Evolutionary conservation across 2,797 vertebrate species (phyloP).

Genomic region (Gadopsis marmoratus): DNA sequence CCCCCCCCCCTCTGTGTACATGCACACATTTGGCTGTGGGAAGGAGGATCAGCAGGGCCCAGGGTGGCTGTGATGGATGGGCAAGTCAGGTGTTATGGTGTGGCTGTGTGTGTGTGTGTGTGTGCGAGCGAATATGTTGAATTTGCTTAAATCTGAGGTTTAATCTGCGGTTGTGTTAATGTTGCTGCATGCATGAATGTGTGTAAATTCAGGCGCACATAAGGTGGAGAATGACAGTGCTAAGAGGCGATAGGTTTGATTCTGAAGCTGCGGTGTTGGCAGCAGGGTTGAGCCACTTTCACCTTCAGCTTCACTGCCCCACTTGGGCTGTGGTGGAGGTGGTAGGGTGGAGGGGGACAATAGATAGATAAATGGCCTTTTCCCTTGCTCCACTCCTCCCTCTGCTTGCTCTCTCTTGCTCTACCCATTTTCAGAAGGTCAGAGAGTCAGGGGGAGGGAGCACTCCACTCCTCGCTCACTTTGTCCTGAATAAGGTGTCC

Average conservation of each 20-base stretch:
- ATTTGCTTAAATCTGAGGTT: slow-evolving; percentile 9
- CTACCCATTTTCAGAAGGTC: slow-evolving; percentile 75
- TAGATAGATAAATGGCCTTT: slow-evolving; percentile 76
- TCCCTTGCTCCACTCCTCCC: slow-evolving; percentile 56
- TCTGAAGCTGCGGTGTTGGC: slow-evolving; percentile 47
- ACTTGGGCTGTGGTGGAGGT: slow-evolving; percentile 49
- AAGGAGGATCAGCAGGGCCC: slow-evolving; percentile 35
- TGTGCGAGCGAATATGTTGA: not conserved
- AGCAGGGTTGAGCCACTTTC: slow-evolving; percentile 61
- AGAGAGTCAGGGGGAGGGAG: slow-evolving; percentile 59
- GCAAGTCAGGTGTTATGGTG: not conserved
- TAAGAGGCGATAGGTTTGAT: slow-evolving; percentile 21
- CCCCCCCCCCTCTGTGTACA: not conserved
- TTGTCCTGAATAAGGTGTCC: slow-evolving; percentile 75
- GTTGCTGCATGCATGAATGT: not conserved
- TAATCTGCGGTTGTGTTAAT: slow-evolving; percentile 11
- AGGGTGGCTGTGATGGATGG: slow-evolving; percentile 54
- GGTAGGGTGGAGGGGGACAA: slow-evolving; percentile 2
- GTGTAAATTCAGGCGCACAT: not conserved
- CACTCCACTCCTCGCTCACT: slow-evolving; percentile 39
- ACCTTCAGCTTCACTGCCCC: slow-evolving; percentile 76
- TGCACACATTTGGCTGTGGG: slow-evolving; percentile 24
- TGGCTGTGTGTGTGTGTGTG: not conserved
- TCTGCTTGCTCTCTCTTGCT: slow-evolving; percentile 45
- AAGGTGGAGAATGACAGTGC: not conserved